These are phyloP conservation scores for Osmerus mordax DNA, from an alignment of 2,113 vertebrate species.

Conservation along the genomic window DNA sequence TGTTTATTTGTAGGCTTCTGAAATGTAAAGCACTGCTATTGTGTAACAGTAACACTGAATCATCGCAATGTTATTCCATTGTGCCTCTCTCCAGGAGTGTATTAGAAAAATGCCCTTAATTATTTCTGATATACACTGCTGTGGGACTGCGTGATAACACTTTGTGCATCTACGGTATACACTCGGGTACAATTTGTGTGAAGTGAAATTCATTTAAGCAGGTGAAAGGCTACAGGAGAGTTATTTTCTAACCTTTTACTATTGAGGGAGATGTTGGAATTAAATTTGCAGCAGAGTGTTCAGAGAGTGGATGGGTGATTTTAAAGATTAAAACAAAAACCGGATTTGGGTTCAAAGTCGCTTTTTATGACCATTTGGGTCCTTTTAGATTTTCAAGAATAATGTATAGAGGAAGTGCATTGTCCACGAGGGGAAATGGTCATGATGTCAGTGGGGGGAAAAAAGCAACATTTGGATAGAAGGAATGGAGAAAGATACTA, in stretches of 20 bases:
- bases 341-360: conserved; percentile 41
- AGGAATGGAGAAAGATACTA: conserved; percentile 37
- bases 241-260: conserved; percentile 12
- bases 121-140: background rate
- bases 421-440: conserved; percentile 40
- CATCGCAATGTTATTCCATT: no score
- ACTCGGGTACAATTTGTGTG: background rate
- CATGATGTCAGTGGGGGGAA: conserved; percentile 28
- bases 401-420: conserved; percentile 39
- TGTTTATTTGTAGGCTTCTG: no score
- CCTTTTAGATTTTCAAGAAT: conserved; percentile 44
- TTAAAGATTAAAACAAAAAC: conserved; percentile 43
- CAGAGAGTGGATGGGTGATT: conserved; percentile 30
- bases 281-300: conserved; percentile 24
- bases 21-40: no score
- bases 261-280: conserved; percentile 10
- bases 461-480: conserved; percentile 28
- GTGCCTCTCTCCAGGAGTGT: no score
- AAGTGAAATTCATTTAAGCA: background rate
- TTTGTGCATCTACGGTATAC: conserved; percentile 16
- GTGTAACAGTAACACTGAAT: no score
- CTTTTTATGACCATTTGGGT: conserved; percentile 16
- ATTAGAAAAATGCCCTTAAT: no score
- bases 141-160: background rate
- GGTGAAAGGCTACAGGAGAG: conserved; percentile 7